Conservation (phyloP, 2,888 invertebrate species). For the Thumatha senex region DNA sequence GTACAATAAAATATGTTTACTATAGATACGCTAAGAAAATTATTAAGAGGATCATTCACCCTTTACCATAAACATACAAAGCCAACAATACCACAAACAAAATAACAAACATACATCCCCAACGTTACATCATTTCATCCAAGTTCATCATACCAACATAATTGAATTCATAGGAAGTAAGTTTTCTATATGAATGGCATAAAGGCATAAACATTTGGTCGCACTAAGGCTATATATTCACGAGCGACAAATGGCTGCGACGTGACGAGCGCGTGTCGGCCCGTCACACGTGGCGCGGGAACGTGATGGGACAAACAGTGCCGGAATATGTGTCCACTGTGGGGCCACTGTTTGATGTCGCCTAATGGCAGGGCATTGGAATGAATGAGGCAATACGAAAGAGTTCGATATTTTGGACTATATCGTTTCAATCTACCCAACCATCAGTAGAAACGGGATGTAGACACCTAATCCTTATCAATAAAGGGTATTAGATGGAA, state of each 20-base stretch:
- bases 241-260: constrained; percentile 34
- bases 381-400: background rate
- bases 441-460: too few relatives aligned
- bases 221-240: constrained; percentile 36
- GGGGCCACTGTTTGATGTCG: background rate
- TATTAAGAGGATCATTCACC: background rate
- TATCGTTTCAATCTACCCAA: too few relatives aligned
- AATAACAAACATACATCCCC: too few relatives aligned
- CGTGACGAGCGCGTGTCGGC: constrained; percentile 26
- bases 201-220: constrained; percentile 30
- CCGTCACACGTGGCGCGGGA: constrained; percentile 9
- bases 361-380: background rate
- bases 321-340: background rate
- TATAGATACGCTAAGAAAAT: background rate
- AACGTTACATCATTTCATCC: constrained; percentile 5
- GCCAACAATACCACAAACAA: too few relatives aligned
- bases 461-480: too few relatives aligned
- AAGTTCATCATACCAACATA: constrained; percentile 10
- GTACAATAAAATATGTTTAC: too few relatives aligned
- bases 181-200: constrained; percentile 28
- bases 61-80: too few relatives aligned
- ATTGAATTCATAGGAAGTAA: constrained; percentile 35
- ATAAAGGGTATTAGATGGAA: too few relatives aligned
- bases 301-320: constrained; percentile 4
- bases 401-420: too few relatives aligned